Evolutionary conservation across 37 sponge, comb jelly and placozoan genomes (phyloP), one percentile per base, ranked within the genome.

Genomic region (Tethya wilhelma): DNA sequence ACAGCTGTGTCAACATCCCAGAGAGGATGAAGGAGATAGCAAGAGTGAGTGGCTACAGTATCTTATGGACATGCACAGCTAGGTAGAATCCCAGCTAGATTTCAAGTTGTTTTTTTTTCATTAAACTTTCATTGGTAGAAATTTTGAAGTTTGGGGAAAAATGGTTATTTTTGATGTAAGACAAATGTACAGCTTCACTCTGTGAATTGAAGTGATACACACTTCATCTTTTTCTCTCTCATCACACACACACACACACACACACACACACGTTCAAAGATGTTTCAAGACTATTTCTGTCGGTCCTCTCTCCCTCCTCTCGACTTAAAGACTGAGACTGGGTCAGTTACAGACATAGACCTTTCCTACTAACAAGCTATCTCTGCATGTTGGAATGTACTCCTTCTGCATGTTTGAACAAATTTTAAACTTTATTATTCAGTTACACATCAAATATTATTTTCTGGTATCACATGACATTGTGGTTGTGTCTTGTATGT

Each of bases 1-100:
- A 70, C n/a, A 25, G 32, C 25, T 96, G 97, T 44, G 46, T 79
- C 40, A 86, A 96, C 46, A 78, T 93, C 25, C 89, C 97, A 33
- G 53, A 86, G 46, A 45, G 45, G 1, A 79, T 78, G 77, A 87
- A 91, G 44, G 79, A 87, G 9, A 41, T 91, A 0, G 92, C 82
- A 8, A 58, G 78, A 80, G 89, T 87, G 46, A 37, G 82, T 46
- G 14, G 29, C 32, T 22, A 62, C 25, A 23, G 39, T 53, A 38
- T 9, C 14, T 19, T 49, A 14, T 49, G 14, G 9, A 14, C 14
- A 14, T 49, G 14, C 14, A 14, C 53, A 14, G 9, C 53, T 49
- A 14, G 9, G 9, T 49, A 49, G 14, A 19, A 9, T 19, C 9
- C 53, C 53, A 19, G 53, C 14, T 19, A 49, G 14, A 49, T 49